phyloP scores from a whole-genome alignment of 2,888 invertebrate species.

The Hyles lineata region DNA sequence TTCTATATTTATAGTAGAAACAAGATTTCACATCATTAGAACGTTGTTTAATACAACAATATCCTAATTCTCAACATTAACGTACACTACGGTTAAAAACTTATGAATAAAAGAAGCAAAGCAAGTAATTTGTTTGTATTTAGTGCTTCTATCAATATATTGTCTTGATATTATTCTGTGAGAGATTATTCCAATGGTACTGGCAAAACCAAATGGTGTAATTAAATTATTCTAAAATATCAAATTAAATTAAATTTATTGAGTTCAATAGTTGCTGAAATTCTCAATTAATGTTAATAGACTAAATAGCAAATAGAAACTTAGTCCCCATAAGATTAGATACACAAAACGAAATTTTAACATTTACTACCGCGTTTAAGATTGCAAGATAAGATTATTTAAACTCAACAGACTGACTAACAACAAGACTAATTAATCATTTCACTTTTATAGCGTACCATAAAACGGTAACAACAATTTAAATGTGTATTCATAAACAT shows the following conservation, averaged over 20 bases:
- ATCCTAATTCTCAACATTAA: too few species aligned
- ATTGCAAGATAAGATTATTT: slow-evolving; percentile 15
- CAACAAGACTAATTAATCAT: slow-evolving; percentile 26
- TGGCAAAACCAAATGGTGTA: too few species aligned
- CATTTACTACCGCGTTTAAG: not conserved
- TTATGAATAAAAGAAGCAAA: too few species aligned
- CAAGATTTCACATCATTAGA: too few species aligned
- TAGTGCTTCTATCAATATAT: too few species aligned
- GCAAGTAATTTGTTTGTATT: too few species aligned
- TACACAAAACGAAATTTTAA: slow-evolving; percentile 1
- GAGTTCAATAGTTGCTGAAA: not conserved
- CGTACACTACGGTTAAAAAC: too few species aligned
- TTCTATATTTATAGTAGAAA: too few species aligned
- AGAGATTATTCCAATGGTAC: too few species aligned
- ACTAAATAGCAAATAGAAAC: not conserved
- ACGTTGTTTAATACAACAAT: too few species aligned
- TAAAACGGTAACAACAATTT: slow-evolving; percentile 29
- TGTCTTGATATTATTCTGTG: too few species aligned
- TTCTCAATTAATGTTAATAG: not conserved
- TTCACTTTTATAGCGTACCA: slow-evolving; percentile 32
- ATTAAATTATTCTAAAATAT: too few species aligned
- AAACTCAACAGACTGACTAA: slow-evolving; percentile 23
- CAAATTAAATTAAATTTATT: not conserved
- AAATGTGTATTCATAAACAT: slow-evolving; percentile 28
- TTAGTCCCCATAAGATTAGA: not conserved